Base-by-base conservation (phyloP, 2,888 invertebrate species). In the Callinectes sapidus region DNA sequence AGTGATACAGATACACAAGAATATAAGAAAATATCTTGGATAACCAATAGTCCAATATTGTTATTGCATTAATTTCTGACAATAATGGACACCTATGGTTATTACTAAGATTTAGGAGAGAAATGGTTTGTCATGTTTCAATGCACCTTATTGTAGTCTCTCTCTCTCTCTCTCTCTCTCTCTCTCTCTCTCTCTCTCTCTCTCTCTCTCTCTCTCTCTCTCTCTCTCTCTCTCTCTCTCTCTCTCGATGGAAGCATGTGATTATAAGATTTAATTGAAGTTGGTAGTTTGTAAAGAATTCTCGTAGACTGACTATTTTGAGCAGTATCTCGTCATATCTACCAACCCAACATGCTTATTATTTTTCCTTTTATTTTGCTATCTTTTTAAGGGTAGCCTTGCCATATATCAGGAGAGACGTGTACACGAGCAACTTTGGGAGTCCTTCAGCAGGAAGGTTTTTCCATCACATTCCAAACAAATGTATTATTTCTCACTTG, bases 381-480 rank as follows among this genome's bases (percentile, higher is more conserved):
- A 23, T 61, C 23, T 61, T 81, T 16, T 35, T 35, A 35, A 32
- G 14, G 14, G 1, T 32, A 71, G 28, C 32, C 18, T 81, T 35
- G 35, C 35, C 81, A 35, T 81, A 81, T 81, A 81, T 81, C 81
- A 35, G 35, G 81, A 35, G 81, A 81, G 81, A 81, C 35, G 2
- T 81, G 81, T 81, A 32, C 35, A 81, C 81, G 14, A 32, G 16
- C 81, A 81, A 35, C 81, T 35, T 81, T 81, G 35, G 35, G 81
- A 35, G 35, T 35, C 81, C 81, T 77, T 77, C 71, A 35, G 13
- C 35, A 35, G 14, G 71, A 71, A n/a, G 71, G 71, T 71, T n/a
- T 71, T 71, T 71, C 81, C 81, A 35, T 81, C 81, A 81, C 81
- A 81, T 81, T 81, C 81, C 81, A 81, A 35, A 81, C 81, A 32